These are phyloP conservation scores for Parus major DNA, from an alignment of 2,113 vertebrate species.

Conservation along the genomic window DNA sequence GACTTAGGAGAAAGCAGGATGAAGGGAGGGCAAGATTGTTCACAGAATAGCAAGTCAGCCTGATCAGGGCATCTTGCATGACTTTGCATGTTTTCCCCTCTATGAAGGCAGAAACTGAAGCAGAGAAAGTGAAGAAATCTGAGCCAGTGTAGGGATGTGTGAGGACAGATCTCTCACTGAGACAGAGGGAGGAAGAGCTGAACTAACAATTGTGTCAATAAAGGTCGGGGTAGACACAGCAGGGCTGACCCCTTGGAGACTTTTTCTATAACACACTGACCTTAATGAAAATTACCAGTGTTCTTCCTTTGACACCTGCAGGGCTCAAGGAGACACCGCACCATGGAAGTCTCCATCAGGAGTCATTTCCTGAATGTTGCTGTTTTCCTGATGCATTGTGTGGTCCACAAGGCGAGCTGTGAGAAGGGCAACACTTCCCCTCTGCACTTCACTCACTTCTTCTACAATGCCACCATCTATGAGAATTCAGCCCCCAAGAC, in stretches of 20 bases:
- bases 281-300: background rate
- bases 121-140: background rate
- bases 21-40: background rate
- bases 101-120: background rate
- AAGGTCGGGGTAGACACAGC: background rate
- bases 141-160: background rate
- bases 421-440: conserved; percentile 74
- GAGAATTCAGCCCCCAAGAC: conserved; percentile 94
- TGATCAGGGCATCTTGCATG: background rate
- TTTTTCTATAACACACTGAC: background rate
- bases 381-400: conserved; percentile 67
- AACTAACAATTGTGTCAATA: background rate
- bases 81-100: background rate
- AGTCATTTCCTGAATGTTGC: conserved; percentile 52
- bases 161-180: background rate
- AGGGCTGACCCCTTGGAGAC: background rate
- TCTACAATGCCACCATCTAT: conserved; percentile 91
- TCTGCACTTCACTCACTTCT: conserved; percentile 85
- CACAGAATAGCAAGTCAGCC: background rate
- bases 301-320: conserved; percentile 11
- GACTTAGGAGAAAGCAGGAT: background rate
- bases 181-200: background rate
- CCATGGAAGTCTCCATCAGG: conserved; percentile 63
- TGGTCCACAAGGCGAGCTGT: conserved; percentile 54
- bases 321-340: conserved; percentile 33